Evolutionary conservation across 2,888 invertebrate species (phyloP), one percentile per base, ranked within the genome.

Genomic region (Trisateles emortualis): DNA sequence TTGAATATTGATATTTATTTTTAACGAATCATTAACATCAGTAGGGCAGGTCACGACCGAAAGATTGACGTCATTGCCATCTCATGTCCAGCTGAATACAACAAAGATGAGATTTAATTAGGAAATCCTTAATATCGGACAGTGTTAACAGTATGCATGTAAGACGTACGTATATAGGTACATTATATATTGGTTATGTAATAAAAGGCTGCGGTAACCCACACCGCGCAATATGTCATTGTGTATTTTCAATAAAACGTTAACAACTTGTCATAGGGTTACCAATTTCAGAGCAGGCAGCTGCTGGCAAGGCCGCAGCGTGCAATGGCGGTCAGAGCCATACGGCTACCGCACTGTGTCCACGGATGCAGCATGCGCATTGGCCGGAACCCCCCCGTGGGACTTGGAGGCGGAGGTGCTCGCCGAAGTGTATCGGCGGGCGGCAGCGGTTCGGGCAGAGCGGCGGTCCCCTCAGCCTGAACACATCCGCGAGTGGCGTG

Each of bases 181-280:
- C 26, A 38, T 48, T 40, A 64, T 36, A 38, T 35, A 48, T 26
- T 13, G 14, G 45, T 74, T 76, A 68, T 60, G 66, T 68, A 74
- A 72, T 50, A 50, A 38, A 53, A 46, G 51, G 47, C 59, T 64
- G 58, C 51, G 47, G 59, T 66, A 67, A 63, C 54, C 52, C 47
- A 57, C 51, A 59, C 70, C 53, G 52, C 56, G 69, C 70, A 72
- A 67, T 70, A 68, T 73, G 62, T 71, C 68, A 60, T 67, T 69
- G 73, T 59, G 59, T 69, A 64, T 67, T 69, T 69, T 56, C 61
- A 67, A 69, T 69, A 68, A 63, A 65, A 63, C 52, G 29, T 55
- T 40, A 51, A 33, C 30, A 16, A 40, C 16, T 48, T 54, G 11
- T 33, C 14, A 2, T 22, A 68, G 68, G 62, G 55, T 6, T 68